Evolutionary conservation across 2,797 vertebrate genomes (phyloP).

Genomic region (Enteromius treurensis): DNA sequence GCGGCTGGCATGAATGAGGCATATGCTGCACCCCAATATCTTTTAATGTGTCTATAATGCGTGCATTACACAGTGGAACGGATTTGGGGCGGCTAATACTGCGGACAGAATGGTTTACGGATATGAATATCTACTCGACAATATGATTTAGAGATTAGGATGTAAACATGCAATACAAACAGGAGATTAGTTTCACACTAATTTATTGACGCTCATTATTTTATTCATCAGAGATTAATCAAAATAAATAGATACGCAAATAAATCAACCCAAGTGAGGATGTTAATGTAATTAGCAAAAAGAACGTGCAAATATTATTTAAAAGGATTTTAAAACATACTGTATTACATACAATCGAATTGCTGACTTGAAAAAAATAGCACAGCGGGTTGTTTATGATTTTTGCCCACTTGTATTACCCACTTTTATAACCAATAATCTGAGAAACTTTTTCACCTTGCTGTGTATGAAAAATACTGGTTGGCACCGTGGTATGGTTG

Average conservation of each 20-base stretch:
- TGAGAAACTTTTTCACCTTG: slow-evolving; percentile 16
- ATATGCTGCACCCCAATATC: slow-evolving; percentile 51
- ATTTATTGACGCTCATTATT: slow-evolving; percentile 30
- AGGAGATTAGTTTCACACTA: slow-evolving; percentile 63
- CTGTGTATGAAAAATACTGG: slow-evolving; percentile 11
- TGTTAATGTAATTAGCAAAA: neutral
- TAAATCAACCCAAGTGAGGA: neutral
- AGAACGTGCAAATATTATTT: no score
- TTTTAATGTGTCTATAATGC: slow-evolving; percentile 66
- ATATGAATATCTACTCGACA: slow-evolving; percentile 57
- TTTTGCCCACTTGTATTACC: neutral
- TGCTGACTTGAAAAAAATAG: neutral
- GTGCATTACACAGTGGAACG: slow-evolving; percentile 66
- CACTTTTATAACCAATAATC: neutral
- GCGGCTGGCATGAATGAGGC: slow-evolving; percentile 61
- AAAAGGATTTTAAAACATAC: neutral
- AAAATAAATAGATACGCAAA: neutral
- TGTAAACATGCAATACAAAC: slow-evolving; percentile 66
- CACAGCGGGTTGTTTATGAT: neutral
- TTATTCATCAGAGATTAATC: slow-evolving; percentile 22
- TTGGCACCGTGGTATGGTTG: slow-evolving; percentile 16
- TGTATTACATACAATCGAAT: neutral
- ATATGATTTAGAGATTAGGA: slow-evolving; percentile 66
- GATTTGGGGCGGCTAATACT: slow-evolving; percentile 63
- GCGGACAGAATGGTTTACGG: slow-evolving; percentile 61